Conservation (phyloP, 1,140 invertebrate species). For the Ganaspis sp. region DNA sequence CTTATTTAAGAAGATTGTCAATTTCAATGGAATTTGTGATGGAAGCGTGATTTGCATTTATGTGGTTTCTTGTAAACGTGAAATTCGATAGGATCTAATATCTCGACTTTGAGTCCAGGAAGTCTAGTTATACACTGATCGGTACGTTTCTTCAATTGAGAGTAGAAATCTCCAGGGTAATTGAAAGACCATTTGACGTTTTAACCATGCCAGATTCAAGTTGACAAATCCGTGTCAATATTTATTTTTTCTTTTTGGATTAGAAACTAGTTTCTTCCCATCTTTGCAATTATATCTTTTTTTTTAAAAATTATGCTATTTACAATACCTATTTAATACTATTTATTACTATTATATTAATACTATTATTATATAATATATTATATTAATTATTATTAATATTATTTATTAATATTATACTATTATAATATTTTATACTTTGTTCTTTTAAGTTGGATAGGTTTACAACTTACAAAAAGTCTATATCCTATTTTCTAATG, state of each 20-base stretch:
- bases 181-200: constrained; percentile 24
- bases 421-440: no score
- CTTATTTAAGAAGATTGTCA: not conserved
- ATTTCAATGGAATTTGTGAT: constrained; percentile 12
- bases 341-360: no score
- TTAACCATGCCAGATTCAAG: not conserved
- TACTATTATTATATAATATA: no score
- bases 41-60: constrained; percentile 22
- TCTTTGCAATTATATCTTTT: no score
- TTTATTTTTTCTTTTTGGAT: not conserved
- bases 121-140: constrained; percentile 17
- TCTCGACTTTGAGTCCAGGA: constrained; percentile 25
- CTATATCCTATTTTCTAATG: no score
- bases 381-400: no score
- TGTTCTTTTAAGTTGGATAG: no score
- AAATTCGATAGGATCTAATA: constrained; percentile 28
- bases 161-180: constrained; percentile 34
- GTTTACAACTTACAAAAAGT: no score
- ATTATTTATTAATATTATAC: no score
- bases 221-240: not conserved
- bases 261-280: not conserved
- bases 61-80: constrained; percentile 8
- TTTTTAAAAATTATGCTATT: no score
- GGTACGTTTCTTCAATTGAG: constrained; percentile 25
- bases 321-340: no score